phyloP scores from a whole-genome alignment of 2,797 vertebrate species.

The Varecia variegata region DNA sequence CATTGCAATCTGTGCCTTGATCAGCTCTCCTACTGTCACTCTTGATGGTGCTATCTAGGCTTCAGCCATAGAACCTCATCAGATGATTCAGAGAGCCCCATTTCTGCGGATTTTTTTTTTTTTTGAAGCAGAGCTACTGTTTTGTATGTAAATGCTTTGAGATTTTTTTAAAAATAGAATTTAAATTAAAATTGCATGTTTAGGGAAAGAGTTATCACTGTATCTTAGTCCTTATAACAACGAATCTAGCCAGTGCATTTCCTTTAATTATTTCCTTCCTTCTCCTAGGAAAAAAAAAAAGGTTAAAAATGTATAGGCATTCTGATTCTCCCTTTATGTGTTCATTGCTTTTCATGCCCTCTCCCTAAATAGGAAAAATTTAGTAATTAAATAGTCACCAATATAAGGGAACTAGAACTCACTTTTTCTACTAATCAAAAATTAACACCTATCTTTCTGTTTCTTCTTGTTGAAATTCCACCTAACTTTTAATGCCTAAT shows the following conservation, averaged over 20 bases:
- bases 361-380: background rate
- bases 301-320: background rate
- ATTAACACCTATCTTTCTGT: background rate
- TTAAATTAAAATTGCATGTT: background rate
- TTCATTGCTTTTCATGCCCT: conserved; percentile 4
- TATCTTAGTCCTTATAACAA: background rate
- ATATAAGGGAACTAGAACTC: background rate
- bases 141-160: conserved; percentile 12
- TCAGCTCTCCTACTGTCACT: background rate
- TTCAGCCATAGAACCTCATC: conserved; percentile 3
- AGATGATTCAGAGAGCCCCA: background rate
- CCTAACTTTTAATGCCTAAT: background rate
- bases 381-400: background rate
- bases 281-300: background rate
- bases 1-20: background rate
- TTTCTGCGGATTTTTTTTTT: background rate
- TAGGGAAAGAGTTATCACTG: background rate
- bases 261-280: conserved; percentile 30
- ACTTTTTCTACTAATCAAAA: conserved; percentile 42
- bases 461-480: conserved; percentile 26
- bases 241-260: background rate
- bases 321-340: conserved; percentile 3
- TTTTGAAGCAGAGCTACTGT: background rate
- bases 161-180: conserved; percentile 8
- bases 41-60: background rate